Conservation (phyloP, 2,113 vertebrate genomes). For the Picathartes gymnocephalus region DNA sequence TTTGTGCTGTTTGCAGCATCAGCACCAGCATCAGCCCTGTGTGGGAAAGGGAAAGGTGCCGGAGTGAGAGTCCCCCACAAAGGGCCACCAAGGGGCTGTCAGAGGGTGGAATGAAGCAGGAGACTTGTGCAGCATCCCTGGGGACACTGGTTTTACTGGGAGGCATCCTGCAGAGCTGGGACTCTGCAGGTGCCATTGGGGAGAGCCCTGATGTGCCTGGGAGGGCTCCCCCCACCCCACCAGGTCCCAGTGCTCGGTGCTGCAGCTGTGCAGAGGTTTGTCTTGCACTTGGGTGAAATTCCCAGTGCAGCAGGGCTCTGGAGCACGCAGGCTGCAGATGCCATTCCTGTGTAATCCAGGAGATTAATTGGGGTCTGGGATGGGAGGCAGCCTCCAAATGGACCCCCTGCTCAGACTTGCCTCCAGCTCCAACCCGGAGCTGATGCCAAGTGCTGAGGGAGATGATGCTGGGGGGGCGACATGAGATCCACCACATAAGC, state of each 20-base stretch:
- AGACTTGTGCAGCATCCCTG: neutral
- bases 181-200: neutral
- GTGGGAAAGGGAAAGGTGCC: neutral
- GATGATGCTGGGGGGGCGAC: neutral
- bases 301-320: neutral
- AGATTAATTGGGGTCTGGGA: slow-evolving; percentile 62
- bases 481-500: neutral
- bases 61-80: neutral
- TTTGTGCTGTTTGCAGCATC: neutral
- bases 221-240: neutral
- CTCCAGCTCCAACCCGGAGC: neutral
- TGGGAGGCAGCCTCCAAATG: slow-evolving; percentile 7
- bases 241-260: accelerated
- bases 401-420: slow-evolving; percentile 21
- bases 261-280: neutral
- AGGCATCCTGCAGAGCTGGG: neutral
- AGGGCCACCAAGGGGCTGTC: neutral
- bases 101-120: neutral
- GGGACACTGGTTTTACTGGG: neutral
- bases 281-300: neutral
- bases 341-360: slow-evolving; percentile 61
- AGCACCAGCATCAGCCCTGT: neutral
- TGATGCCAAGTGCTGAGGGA: neutral
- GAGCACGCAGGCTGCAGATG: slow-evolving; percentile 9
- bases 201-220: neutral